These are phyloP conservation scores for Centropyge bicolor DNA, from an alignment of 2,797 vertebrate species.

Conservation along the genomic window DNA sequence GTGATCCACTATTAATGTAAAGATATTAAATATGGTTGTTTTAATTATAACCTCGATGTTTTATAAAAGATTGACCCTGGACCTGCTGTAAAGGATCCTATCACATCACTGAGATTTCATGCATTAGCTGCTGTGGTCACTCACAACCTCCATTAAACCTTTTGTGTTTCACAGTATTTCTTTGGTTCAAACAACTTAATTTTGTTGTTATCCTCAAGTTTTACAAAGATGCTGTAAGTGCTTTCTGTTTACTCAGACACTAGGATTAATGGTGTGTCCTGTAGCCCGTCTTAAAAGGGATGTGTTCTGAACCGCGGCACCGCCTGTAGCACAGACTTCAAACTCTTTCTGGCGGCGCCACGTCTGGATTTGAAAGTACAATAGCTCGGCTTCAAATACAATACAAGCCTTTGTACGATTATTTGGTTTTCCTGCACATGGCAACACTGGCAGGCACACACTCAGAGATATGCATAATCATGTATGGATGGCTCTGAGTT, in stretches of 20 bases:
- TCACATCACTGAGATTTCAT: too few relatives aligned
- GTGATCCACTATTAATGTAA: too few relatives aligned
- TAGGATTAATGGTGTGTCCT: neutral
- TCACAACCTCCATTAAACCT: too few relatives aligned
- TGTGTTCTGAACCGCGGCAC: neutral
- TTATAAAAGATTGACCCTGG: too few relatives aligned
- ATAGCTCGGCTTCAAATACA: constrained; percentile 6
- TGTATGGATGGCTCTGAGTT: neutral
- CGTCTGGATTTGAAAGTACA: neutral
- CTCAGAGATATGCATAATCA: neutral
- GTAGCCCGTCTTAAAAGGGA: neutral
- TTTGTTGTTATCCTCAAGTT: neutral
- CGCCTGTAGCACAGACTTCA: neutral
- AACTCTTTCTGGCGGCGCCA: neutral
- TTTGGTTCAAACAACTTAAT: neutral
- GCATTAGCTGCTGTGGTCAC: too few relatives aligned
- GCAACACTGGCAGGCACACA: neutral
- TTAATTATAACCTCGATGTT: too few relatives aligned
- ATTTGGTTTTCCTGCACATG: neutral
- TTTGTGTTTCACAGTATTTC: neutral
- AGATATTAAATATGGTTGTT: too few relatives aligned
- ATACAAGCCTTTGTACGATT: neutral
- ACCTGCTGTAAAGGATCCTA: too few relatives aligned
- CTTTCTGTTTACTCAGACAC: neutral
- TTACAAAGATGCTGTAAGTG: neutral